Conservation (phyloP, 92 coral and sea anemone species). For the Heteractis magnifica region DNA sequence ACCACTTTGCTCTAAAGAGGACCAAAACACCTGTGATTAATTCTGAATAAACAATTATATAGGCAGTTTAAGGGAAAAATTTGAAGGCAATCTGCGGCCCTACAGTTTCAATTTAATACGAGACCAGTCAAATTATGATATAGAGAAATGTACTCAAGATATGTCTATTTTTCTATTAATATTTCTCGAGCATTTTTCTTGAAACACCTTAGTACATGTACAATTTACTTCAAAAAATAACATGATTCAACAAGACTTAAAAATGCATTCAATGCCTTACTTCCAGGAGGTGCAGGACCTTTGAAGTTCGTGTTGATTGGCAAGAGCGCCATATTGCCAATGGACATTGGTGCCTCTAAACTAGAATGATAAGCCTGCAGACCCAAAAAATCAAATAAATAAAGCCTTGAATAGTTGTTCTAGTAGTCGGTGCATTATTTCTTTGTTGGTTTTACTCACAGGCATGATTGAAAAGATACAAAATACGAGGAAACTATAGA, state of each 20-base stretch:
- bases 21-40: not conserved
- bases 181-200: not conserved
- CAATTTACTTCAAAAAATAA: not conserved
- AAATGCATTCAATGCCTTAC: constrained; percentile 37
- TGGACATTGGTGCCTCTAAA: constrained; percentile 70
- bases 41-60: not conserved
- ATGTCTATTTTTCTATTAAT: not conserved
- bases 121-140: too few relatives aligned
- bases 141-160: too few relatives aligned
- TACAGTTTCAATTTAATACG: too few relatives aligned
- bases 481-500: constrained; percentile 7
- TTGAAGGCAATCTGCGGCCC: not conserved
- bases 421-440: not conserved
- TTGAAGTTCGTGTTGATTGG: constrained; percentile 94
- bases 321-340: constrained; percentile 97
- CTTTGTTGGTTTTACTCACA: constrained; percentile 33
- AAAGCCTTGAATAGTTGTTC: not conserved
- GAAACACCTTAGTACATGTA: not conserved
- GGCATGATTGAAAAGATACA: constrained; percentile 47
- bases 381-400: constrained; percentile 5
- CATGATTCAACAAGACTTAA: not conserved
- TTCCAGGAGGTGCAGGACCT: constrained; percentile 97
- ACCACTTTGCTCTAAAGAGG: constrained; percentile 39
- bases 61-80: too few relatives aligned
- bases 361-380: constrained; percentile 95